These are phyloP conservation scores for Achatina immaculata DNA, from an alignment of 1,140 invertebrate genomes.

Conservation along the genomic window DNA sequence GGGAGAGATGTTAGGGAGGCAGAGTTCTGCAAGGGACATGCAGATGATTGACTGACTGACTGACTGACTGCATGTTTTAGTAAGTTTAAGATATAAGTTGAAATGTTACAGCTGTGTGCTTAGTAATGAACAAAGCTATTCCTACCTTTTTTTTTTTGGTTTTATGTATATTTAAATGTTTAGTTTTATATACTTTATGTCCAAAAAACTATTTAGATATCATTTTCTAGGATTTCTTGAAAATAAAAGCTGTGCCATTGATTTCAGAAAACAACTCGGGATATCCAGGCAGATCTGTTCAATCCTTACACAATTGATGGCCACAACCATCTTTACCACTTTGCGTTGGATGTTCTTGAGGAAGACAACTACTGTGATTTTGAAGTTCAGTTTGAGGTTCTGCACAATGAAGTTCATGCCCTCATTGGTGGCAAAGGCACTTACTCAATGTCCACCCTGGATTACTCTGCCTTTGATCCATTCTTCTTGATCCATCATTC, in stretches of 20 bases:
- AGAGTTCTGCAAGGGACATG: too few relatives aligned
- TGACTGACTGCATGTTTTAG: too few relatives aligned
- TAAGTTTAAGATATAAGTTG: too few relatives aligned
- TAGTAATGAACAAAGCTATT: too few relatives aligned
- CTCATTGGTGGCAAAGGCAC: constrained; percentile 32
- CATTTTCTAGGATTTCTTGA: background rate
- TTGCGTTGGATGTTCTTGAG: constrained; percentile 32
- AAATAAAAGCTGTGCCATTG: too few relatives aligned
- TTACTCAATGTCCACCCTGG: constrained; percentile 39
- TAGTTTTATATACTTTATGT: background rate
- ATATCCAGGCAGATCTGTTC: constrained; percentile 26
- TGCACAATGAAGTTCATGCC: constrained; percentile 43
- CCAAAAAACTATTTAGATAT: background rate
- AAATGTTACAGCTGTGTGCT: too few relatives aligned
- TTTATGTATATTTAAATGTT: background rate
- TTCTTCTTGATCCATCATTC: too few relatives aligned
- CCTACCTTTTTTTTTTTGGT: too few relatives aligned
- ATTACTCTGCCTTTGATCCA: too few relatives aligned
- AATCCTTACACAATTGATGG: constrained; percentile 1
- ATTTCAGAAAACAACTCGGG: constrained; percentile 10
- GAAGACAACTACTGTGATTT: constrained; percentile 45
- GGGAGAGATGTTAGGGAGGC: too few relatives aligned
- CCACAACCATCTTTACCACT: constrained; percentile 33
- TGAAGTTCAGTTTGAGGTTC: constrained; percentile 43
- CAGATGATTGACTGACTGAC: too few relatives aligned